Conservation (phyloP, 1,140 invertebrate species). For the Samia ricini region DNA sequence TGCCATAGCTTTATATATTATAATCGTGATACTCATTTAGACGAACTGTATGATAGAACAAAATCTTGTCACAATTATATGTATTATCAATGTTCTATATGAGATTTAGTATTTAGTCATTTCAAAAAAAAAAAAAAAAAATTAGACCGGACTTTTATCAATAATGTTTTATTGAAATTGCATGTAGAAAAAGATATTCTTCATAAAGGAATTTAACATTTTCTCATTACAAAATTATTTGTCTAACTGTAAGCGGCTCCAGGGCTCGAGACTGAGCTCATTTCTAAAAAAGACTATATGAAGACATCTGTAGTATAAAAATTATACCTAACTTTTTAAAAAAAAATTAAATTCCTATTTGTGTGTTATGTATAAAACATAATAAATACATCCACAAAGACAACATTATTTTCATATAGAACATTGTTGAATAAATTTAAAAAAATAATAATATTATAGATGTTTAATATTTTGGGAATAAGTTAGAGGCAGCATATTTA, state of each 20-base stretch:
- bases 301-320: neutral
- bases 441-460: constrained; percentile 44
- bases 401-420: constrained; percentile 39
- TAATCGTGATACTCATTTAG: constrained; percentile 43
- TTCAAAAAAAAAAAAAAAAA: neutral
- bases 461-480: constrained; percentile 71
- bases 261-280: too few species aligned
- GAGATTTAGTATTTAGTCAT: neutral
- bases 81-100: constrained; percentile 3
- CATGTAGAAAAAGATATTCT: neutral
- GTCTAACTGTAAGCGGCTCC: too few species aligned
- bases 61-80: constrained; percentile 36
- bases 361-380: neutral
- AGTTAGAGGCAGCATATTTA: constrained; percentile 68
- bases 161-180: neutral
- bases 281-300: neutral
- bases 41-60: constrained; percentile 30
- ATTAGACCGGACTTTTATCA: neutral
- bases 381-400: neutral
- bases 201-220: too few species aligned
- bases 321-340: neutral
- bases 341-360: neutral
- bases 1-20: constrained; percentile 54
- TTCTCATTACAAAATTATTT: too few species aligned
- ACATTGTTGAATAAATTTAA: constrained; percentile 33